Evolutionary conservation across 2,888 invertebrate species (phyloP), one percentile per base, ranked within the genome.

Genomic region (Scaptomyza flava): DNA sequence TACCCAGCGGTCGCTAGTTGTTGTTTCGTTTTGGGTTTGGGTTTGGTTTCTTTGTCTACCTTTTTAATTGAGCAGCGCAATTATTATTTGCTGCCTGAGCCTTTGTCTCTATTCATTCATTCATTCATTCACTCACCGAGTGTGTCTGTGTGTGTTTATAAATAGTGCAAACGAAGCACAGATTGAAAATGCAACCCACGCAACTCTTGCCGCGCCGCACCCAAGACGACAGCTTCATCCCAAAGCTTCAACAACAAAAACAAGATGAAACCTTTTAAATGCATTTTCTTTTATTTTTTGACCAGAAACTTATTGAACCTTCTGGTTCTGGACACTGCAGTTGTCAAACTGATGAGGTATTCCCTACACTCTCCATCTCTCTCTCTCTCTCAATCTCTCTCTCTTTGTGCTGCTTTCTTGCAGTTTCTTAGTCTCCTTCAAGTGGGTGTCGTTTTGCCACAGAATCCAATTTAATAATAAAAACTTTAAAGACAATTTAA

Each of bases 51-150:
- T 72, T 62, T 54, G 50, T 53, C 45, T 67, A 58, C 47, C 30
- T 48, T 65, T 83, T 83, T 84, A 86, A 84, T 83, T 86, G 83
- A 84, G 81, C 78, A 74, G 81, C 78, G 77, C 87, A 89, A 89
- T 89, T 89, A 89, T 89, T 83, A 87, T 86, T 63, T 58, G 60
- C 70, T 58, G 57, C 20, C 63, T 43, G 42, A 36, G 31, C 64
- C 17, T 53, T 54, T 2, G 38, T 41, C 53, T 68, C 71, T 63
- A 66, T 51, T 74, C 69, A 70, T 42, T 63, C 57, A 62, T 38
- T 70, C 67, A 43, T 9, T 53, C 52, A 31, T 36, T 42, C 23
- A 17, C 52, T 53, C 48, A 33, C 4, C 27, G 46, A 6, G 14
- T 11, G 11, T 30, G 14, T 47, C 3, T 14, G n/a, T 27, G 20